Conservation (phyloP, 2,888 invertebrate genomes). For the Lasiommata megera region DNA sequence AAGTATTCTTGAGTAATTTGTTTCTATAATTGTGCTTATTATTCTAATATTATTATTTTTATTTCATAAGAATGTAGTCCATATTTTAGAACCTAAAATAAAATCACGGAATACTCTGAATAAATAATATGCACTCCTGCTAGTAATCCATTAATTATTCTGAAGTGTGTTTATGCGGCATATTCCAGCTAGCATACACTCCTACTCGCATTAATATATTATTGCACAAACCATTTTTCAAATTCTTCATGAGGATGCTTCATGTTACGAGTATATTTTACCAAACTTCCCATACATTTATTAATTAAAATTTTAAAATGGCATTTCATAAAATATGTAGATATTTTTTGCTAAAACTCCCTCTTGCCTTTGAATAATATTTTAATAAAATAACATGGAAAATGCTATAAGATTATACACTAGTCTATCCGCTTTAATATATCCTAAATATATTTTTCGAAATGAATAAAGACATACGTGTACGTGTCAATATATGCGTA, state of each 20-base stretch:
- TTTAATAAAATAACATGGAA: too few species aligned
- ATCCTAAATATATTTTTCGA: too few species aligned
- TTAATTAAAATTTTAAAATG: neutral
- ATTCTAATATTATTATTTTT: too few species aligned
- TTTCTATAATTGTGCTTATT: too few species aligned
- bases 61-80: too few species aligned
- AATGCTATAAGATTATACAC: too few species aligned
- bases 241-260: constrained; percentile 6
- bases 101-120: constrained; percentile 5
- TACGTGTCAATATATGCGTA: too few species aligned
- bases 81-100: too few species aligned
- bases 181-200: constrained; percentile 3
- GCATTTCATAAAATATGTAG: neutral
- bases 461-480: too few species aligned
- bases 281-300: neutral
- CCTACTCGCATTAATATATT: constrained; percentile 2
- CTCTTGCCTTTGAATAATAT: neutral
- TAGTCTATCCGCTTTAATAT: too few species aligned
- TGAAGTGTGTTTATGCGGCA: constrained; percentile 14
- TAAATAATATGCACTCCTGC: constrained; percentile 9
- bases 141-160: constrained; percentile 3
- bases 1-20: too few species aligned
- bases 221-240: constrained; percentile 10
- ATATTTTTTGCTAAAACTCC: neutral
- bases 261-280: constrained; percentile 4